phyloP scores from a whole-genome alignment of 2,888 invertebrate genomes.

The Serripes groenlandicus region DNA sequence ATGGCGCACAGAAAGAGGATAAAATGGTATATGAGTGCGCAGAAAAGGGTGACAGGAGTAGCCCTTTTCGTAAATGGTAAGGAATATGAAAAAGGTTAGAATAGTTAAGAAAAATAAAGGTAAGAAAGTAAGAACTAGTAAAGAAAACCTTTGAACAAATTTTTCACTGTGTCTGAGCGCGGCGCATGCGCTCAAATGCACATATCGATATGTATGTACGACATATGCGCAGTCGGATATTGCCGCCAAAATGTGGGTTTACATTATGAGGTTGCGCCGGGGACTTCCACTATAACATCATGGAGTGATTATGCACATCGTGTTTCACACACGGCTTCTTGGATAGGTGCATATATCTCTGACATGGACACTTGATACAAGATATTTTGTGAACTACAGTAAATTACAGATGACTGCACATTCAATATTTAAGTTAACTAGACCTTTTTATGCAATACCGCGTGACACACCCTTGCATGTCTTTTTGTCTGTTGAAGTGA shows the following conservation, averaged over 20 bases:
- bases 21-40: background rate
- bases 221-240: slow-evolving; percentile 62
- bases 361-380: slow-evolving; percentile 36
- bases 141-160: background rate
- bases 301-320: slow-evolving; percentile 64
- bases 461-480: slow-evolving; percentile 38
- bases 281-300: slow-evolving; percentile 61
- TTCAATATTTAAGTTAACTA: slow-evolving; percentile 33
- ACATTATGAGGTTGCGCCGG: slow-evolving; percentile 60
- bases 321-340: slow-evolving; percentile 44
- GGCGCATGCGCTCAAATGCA: slow-evolving; percentile 61
- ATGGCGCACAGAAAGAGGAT: too few relatives aligned
- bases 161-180: slow-evolving; percentile 29
- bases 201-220: slow-evolving; percentile 61
- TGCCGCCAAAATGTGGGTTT: slow-evolving; percentile 63
- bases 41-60: background rate
- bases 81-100: background rate
- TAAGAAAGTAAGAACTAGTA: background rate
- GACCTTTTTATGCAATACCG: slow-evolving; percentile 37
- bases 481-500: slow-evolving; percentile 46
- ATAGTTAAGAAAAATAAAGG: background rate
- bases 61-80: background rate
- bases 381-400: slow-evolving; percentile 36
- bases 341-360: slow-evolving; percentile 48
- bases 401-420: slow-evolving; percentile 43